Percentiles rank a stretch among this genome's conserved stretches.
Evolutionary conservation across 1,140 invertebrate genomes (phyloP).

Genomic region (Chrysomallon squamiferum): DNA sequence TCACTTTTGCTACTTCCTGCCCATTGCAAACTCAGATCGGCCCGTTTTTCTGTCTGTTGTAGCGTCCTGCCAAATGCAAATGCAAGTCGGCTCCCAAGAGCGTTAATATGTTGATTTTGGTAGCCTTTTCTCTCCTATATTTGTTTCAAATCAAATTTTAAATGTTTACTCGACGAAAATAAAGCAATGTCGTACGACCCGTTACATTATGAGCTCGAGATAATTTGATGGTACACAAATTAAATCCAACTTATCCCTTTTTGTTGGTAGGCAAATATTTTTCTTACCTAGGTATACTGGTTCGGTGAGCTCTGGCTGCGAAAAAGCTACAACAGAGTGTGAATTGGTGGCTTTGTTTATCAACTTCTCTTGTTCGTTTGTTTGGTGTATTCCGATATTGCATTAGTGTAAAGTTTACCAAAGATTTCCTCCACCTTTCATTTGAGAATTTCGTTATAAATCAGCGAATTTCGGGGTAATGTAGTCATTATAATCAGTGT

Average conservation of each 20-base stretch:
- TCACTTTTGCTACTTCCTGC: neutral
- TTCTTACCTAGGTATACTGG: neutral
- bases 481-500: too few species aligned
- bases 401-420: too few species aligned
- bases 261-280: conserved; percentile 9
- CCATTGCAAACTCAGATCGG: neutral
- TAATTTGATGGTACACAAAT: conserved; percentile 12
- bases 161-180: conserved; percentile 8
- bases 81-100: neutral
- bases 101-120: conserved; percentile 1
- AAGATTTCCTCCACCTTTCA: too few species aligned
- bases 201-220: neutral
- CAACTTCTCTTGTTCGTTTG: too few species aligned
- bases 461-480: too few species aligned
- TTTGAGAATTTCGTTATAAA: too few species aligned
- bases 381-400: too few species aligned
- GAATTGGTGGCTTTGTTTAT: too few species aligned
- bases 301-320: neutral
- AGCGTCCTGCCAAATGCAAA: conserved; percentile 2
- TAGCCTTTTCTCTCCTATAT: neutral
- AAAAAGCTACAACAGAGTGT: too few species aligned
- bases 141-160: conserved; percentile 11
- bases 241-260: conserved; percentile 7
- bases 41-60: neutral
- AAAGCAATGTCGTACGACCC: neutral